Conservation (phyloP, 2,888 invertebrate genomes). For the Lacanobia oleracea region DNA sequence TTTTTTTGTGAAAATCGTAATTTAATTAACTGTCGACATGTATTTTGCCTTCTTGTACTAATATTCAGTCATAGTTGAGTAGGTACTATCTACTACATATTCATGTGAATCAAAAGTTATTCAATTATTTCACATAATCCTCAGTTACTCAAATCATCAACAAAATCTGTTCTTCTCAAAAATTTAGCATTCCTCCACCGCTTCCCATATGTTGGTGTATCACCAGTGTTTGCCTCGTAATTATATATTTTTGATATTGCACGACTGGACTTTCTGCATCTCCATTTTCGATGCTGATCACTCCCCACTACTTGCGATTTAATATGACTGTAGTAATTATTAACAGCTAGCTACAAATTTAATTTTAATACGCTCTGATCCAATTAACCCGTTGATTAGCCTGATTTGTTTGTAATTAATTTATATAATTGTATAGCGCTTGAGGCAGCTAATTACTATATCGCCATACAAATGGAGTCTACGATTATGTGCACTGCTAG, state of each 20-base stretch:
- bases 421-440: conserved; percentile 48
- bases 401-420: conserved; percentile 58
- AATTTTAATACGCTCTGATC: conserved; percentile 58
- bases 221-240: too few relatives aligned
- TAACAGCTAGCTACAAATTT: conserved; percentile 60
- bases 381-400: conserved; percentile 65
- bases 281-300: not conserved
- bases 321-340: conserved; percentile 54
- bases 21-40: too few relatives aligned
- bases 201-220: too few relatives aligned
- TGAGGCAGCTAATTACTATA: conserved; percentile 26
- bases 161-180: too few relatives aligned
- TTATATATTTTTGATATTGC: not conserved
- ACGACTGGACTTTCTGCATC: conserved; percentile 26
- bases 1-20: too few relatives aligned
- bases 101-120: too few relatives aligned
- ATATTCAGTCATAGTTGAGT: too few relatives aligned
- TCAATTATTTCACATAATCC: too few relatives aligned
- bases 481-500: not conserved
- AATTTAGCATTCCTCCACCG: too few relatives aligned
- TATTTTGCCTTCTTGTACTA: too few relatives aligned
- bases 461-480: conserved; percentile 13
- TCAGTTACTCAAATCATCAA: too few relatives aligned
- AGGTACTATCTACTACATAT: too few relatives aligned
- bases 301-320: conserved; percentile 12